Evolutionary conservation across 2,888 invertebrate genomes (phyloP).

Genomic region (Meteorus cinctellus): DNA sequence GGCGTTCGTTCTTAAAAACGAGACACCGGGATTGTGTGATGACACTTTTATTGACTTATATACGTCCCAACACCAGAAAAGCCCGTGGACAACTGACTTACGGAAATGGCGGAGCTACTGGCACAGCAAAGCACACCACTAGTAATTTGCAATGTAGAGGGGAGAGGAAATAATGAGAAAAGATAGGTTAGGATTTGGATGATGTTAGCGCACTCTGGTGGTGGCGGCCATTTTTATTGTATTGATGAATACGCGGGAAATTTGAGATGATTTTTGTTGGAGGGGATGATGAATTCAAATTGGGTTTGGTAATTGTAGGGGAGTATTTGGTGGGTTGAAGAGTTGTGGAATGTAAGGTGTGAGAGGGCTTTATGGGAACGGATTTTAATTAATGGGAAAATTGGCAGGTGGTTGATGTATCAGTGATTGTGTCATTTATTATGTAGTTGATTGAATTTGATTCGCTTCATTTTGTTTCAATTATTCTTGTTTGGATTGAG

Average conservation of each 20-base stretch:
- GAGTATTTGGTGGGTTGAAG: neutral
- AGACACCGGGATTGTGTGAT: slow-evolving; percentile 62
- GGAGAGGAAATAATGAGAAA: neutral
- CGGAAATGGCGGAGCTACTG: slow-evolving; percentile 48
- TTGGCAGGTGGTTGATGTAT: too few relatives aligned
- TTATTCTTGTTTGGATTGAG: too few relatives aligned
- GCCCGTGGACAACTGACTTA: slow-evolving; percentile 66
- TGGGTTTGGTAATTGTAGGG: too few relatives aligned
- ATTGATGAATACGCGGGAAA: neutral
- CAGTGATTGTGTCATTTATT: too few relatives aligned
- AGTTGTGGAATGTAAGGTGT: too few relatives aligned
- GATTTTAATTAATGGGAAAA: too few relatives aligned
- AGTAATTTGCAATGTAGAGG: neutral
- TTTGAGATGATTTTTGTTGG: neutral
- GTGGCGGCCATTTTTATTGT: neutral
- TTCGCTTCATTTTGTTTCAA: too few relatives aligned
- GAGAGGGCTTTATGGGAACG: too few relatives aligned
- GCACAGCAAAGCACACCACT: neutral
- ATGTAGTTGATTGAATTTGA: too few relatives aligned
- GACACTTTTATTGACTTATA: slow-evolving; percentile 56
- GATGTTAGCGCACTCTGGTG: slow-evolving; percentile 1
- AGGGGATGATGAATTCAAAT: too few relatives aligned
- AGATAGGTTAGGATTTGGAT: neutral
- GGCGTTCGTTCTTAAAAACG: slow-evolving; percentile 70
- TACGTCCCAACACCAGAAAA: slow-evolving; percentile 63